Evolutionary conservation across 1,140 invertebrate genomes (phyloP).

Genomic region (Trialeurodes vaporariorum): DNA sequence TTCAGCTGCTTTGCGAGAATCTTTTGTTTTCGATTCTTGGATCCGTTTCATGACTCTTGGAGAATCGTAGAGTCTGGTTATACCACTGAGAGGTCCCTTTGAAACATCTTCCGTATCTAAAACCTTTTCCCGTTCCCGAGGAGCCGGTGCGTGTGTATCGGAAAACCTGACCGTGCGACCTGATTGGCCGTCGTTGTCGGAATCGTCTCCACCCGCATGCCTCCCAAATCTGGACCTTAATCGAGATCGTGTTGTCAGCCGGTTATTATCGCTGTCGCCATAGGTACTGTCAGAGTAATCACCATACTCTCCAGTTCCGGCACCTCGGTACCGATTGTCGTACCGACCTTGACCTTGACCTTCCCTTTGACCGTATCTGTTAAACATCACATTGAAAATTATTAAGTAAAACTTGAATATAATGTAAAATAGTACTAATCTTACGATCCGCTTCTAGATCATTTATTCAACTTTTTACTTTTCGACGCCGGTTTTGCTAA

Average conservation of each 20-base stretch:
- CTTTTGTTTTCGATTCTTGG: constrained; percentile 60
- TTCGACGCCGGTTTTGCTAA: too few relatives aligned
- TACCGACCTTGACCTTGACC: constrained; percentile 17
- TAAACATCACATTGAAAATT: not conserved
- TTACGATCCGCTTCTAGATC: too few relatives aligned
- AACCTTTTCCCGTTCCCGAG: constrained; percentile 58
- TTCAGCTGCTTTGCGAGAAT: constrained; percentile 61
- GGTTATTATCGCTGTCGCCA: constrained; percentile 37
- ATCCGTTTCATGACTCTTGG: constrained; percentile 78
- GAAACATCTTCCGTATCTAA: constrained; percentile 81
- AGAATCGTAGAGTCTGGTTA: constrained; percentile 77
- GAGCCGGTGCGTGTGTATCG: constrained; percentile 32
- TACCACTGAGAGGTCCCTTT: constrained; percentile 72
- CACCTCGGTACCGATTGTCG: constrained; percentile 33
- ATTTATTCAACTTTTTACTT: too few relatives aligned
- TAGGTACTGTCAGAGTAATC: constrained; percentile 48
- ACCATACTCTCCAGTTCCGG: constrained; percentile 41
- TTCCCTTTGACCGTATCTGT: not conserved
- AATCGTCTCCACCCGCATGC: constrained; percentile 42
- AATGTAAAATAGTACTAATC: too few relatives aligned
- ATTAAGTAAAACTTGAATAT: too few relatives aligned
- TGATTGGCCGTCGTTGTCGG: constrained; percentile 54
- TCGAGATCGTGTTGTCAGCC: constrained; percentile 43
- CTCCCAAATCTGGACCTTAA: constrained; percentile 61
- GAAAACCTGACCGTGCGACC: constrained; percentile 43